These are phyloP conservation scores for Centruroides sculpturatus DNA, from an alignment of 1,140 invertebrate species.

Conservation along the genomic window DNA sequence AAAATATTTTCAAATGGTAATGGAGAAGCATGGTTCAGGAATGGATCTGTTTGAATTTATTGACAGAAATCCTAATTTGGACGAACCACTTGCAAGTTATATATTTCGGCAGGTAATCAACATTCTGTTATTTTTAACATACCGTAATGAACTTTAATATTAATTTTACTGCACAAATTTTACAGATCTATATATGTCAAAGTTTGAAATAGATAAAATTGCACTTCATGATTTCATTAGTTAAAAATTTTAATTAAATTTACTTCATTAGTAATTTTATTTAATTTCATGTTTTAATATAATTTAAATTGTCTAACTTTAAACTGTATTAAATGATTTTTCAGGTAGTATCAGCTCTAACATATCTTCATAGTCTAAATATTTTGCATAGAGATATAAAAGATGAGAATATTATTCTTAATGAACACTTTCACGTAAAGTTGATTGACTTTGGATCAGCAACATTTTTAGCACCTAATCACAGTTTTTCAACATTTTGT, in stretches of 20 bases:
- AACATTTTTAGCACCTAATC: slow-evolving; percentile 40
- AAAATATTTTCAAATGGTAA: slow-evolving; percentile 56
- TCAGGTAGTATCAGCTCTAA: slow-evolving; percentile 49
- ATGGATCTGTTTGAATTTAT: slow-evolving; percentile 71
- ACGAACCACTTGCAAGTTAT: slow-evolving; percentile 52
- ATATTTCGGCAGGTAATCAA: slow-evolving; percentile 51
- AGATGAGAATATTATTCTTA: slow-evolving; percentile 60
- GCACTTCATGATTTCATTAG: no score
- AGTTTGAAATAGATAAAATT: no score
- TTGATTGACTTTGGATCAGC: slow-evolving; percentile 66
- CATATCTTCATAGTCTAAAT: slow-evolving; percentile 47
- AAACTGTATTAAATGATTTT: not conserved
- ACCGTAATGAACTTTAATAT: no score
- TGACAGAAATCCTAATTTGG: slow-evolving; percentile 47
- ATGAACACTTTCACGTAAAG: slow-evolving; percentile 55
- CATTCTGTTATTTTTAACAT: no score
- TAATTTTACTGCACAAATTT: no score
- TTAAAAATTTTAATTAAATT: not conserved
- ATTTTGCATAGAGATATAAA: slow-evolving; percentile 60
- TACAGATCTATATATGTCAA: no score
- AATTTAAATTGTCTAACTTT: no score
- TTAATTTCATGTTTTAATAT: slow-evolving; percentile 3
- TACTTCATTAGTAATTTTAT: not conserved
- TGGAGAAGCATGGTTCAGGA: slow-evolving; percentile 63
- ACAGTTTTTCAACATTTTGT: slow-evolving; percentile 55